phyloP scores from a whole-genome alignment of 2,113 vertebrate genomes.

The Cyprinodon tularosa region DNA sequence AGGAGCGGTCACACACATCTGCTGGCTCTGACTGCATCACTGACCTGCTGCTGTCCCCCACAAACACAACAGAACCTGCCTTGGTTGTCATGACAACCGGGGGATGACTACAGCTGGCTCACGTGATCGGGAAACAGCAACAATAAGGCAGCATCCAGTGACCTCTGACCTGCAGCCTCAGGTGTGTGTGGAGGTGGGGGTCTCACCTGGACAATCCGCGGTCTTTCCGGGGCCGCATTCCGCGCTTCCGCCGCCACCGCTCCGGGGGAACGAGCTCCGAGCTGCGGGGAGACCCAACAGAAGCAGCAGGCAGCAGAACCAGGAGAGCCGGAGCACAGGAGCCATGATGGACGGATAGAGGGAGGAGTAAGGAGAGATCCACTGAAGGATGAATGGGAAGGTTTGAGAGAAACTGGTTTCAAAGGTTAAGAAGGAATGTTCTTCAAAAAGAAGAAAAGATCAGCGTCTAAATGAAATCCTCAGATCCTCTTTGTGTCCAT shows the following conservation, averaged over 20 bases:
- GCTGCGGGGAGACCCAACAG: slow-evolving; percentile 66
- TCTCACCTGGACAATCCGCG: slow-evolving; percentile 82
- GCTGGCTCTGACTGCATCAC: background rate
- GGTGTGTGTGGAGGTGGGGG: background rate
- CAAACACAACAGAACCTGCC: background rate
- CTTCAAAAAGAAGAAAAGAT: background rate
- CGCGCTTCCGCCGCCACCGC: slow-evolving; percentile 62
- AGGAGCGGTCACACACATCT: slow-evolving; percentile 34
- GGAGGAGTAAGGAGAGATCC: background rate
- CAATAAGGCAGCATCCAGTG: slow-evolving; percentile 23
- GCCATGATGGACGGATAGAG: slow-evolving; percentile 58
- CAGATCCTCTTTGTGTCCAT: background rate
- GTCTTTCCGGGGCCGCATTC: slow-evolving; percentile 75
- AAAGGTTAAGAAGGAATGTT: background rate
- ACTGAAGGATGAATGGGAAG: background rate
- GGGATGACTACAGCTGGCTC: slow-evolving; percentile 2
- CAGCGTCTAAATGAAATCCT: background rate
- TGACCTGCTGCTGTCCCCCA: slow-evolving; percentile 10
- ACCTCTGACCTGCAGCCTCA: slow-evolving; percentile 21
- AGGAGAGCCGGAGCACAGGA: slow-evolving; percentile 49
- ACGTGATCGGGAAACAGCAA: background rate
- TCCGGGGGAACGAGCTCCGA: slow-evolving; percentile 76
- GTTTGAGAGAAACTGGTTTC: too few relatives aligned
- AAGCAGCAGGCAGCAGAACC: slow-evolving; percentile 65
- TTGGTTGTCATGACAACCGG: slow-evolving; percentile 35